phyloP scores from a whole-genome alignment of 2,113 vertebrate genomes.

The Chiloscyllium plagiosum region DNA sequence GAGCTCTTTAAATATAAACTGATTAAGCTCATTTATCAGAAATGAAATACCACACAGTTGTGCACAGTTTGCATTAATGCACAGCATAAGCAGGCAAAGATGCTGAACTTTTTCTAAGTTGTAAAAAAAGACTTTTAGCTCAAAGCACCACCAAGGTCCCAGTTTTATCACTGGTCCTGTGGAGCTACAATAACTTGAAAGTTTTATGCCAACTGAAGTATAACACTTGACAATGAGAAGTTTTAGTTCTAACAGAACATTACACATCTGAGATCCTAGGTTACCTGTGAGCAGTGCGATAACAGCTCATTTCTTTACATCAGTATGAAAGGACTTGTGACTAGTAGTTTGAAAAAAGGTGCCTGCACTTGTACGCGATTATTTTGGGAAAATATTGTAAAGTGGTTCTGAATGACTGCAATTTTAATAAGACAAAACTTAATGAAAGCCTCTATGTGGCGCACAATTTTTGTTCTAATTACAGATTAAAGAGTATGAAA shows the following conservation, averaged over 20 bases:
- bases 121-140: neutral
- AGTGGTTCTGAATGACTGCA: no score
- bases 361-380: no score
- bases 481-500: no score
- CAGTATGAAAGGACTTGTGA: no score
- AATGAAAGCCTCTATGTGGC: no score
- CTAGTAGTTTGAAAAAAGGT: no score
- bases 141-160: neutral
- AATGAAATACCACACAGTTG: neutral
- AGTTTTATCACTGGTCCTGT: neutral
- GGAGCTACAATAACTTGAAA: neutral
- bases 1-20: neutral
- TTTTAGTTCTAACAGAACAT: neutral
- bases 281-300: no score
- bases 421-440: no score
- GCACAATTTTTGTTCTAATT: no score
- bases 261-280: no score
- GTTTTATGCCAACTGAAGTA: neutral
- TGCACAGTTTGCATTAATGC: neutral
- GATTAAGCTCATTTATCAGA: neutral
- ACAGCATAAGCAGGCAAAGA: neutral
- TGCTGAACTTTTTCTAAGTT: neutral
- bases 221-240: neutral
- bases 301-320: no score
- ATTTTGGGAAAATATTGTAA: no score